Percentiles rank a stretch among this genome's conserved stretches.
Evolutionary conservation across 1,140 invertebrate species (phyloP).

Genomic region (Pseudobourletiella spinata): DNA sequence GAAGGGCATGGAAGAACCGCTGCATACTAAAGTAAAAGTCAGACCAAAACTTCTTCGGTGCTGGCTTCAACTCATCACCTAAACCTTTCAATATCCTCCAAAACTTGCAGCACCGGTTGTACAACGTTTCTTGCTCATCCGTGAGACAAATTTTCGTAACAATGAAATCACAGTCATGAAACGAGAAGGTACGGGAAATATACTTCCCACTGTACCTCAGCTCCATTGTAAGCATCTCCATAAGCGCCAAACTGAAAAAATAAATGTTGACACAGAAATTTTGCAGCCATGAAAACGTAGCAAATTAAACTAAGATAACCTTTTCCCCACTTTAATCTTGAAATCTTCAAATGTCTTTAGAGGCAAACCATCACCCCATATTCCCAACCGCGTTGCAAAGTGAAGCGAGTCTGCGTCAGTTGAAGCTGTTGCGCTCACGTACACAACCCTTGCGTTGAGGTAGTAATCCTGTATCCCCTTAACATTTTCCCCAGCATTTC

Average conservation of each 20-base stretch:
- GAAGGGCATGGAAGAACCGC: background rate
- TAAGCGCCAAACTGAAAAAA: no score
- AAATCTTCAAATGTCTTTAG: background rate
- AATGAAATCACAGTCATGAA: background rate
- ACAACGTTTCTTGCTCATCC: background rate
- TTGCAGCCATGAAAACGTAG: no score
- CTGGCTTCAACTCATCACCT: no score
- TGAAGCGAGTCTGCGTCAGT: background rate
- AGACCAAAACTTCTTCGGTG: background rate
- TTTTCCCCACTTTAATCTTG: no score
- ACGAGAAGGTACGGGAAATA: background rate
- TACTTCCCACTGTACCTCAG: background rate
- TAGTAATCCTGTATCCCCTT: background rate
- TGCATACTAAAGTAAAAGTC: background rate
- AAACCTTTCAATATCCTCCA: no score
- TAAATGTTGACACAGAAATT: no score
- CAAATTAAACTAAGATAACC: no score
- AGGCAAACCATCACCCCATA: background rate
- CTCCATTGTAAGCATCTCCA: background rate
- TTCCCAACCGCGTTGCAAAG: background rate
- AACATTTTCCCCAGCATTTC: background rate
- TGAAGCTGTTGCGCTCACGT: background rate
- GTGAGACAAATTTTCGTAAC: background rate
- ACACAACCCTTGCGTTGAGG: background rate
- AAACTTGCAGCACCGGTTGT: background rate